Percentiles rank a stretch among this genome's conserved stretches.
Conservation (phyloP, 1,140 invertebrate genomes). For the Hyles euphorbiae region DNA sequence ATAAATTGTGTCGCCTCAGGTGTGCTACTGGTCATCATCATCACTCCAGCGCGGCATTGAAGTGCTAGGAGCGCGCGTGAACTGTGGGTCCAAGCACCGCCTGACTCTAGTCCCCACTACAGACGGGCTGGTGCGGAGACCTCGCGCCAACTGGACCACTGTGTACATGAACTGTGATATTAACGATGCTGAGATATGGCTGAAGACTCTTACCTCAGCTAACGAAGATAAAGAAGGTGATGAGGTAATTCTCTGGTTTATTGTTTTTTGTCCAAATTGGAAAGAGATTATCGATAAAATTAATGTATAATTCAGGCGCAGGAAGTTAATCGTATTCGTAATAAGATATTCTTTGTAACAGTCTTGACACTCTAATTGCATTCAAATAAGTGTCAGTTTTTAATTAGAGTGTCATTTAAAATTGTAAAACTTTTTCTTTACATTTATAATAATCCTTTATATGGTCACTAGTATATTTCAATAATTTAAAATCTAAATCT, state of each 20-base stretch:
- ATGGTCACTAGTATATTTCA: too few relatives aligned
- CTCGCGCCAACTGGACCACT: conserved; percentile 92
- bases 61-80: conserved; percentile 89
- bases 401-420: too few relatives aligned
- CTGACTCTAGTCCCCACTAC: conserved; percentile 84
- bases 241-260: conserved; percentile 35
- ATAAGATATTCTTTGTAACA: too few relatives aligned
- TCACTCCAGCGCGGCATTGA: conserved; percentile 96
- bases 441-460: too few relatives aligned
- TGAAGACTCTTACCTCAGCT: conserved; percentile 79
- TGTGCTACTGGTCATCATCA: conserved; percentile 99
- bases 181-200: conserved; percentile 92
- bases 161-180: conserved; percentile 95
- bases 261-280: background rate
- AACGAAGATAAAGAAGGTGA: conserved; percentile 53
- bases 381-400: too few relatives aligned
- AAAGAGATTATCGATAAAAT: too few relatives aligned
- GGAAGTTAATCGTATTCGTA: too few relatives aligned
- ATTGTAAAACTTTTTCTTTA: too few relatives aligned
- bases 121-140: conserved; percentile 91
- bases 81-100: conserved; percentile 90
- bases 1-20: conserved; percentile 68
- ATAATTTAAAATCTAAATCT: too few relatives aligned
- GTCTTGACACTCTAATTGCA: too few relatives aligned
- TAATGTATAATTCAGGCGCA: too few relatives aligned